These are phyloP conservation scores for Mesodorylaimus sp. DNA, from an alignment of 2,888 invertebrate species.

Conservation along the genomic window DNA sequence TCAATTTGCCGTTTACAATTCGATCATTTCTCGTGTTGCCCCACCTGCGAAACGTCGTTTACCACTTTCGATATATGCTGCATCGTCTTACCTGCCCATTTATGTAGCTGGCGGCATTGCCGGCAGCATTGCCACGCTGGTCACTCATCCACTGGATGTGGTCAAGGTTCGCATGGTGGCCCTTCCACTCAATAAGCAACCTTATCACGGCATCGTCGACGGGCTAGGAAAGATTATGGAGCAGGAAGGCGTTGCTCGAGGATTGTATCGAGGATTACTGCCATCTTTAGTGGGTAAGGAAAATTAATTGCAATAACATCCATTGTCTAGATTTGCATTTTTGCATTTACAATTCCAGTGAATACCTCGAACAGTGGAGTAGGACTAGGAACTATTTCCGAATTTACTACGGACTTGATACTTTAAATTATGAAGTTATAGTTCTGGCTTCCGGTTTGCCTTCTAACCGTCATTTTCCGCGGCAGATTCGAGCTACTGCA, in stretches of 20 bases:
- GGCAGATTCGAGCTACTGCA: no score
- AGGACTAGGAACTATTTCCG: no score
- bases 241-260: constrained; percentile 6
- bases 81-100: neutral
- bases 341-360: neutral
- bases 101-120: neutral
- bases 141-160: constrained; percentile 10
- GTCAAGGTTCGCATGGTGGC: constrained; percentile 6
- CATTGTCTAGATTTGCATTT: neutral
- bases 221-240: neutral
- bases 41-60: neutral
- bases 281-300: constrained; percentile 8
- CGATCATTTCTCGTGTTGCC: neutral
- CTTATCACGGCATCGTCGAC: neutral
- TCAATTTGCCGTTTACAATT: constrained; percentile 4
- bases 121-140: constrained; percentile 3
- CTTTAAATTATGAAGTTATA: no score
- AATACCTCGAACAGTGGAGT: no score
- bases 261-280: constrained; percentile 4
- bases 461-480: no score
- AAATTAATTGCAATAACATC: neutral
- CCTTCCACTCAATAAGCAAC: neutral
- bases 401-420: no score
- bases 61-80: neutral
- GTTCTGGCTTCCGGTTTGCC: no score